A percentile compares a stretch with the other conserved stretches of the same genome.
Evolutionary conservation across 2,888 invertebrate genomes (phyloP).

Genomic region (Limnephilus marmoratus): DNA sequence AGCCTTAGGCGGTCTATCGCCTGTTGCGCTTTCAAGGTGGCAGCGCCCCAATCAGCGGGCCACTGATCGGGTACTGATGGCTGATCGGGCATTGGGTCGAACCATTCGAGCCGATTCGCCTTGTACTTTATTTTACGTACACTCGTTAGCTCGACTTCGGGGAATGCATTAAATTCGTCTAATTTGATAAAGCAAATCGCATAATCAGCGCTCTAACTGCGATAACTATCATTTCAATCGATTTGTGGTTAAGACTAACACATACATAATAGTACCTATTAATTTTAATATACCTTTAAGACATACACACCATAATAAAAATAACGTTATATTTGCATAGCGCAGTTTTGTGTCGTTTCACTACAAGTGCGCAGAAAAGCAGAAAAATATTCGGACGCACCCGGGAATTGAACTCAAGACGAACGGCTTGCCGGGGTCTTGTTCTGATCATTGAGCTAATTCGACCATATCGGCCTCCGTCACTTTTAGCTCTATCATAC

Average conservation of each 20-base stretch:
- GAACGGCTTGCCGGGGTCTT: too few species aligned
- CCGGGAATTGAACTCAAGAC: too few species aligned
- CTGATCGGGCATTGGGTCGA: background rate
- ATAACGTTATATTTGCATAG: too few species aligned
- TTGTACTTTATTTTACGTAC: background rate
- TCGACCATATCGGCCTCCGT: too few species aligned
- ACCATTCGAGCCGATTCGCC: background rate
- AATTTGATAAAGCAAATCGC: background rate
- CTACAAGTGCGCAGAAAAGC: too few species aligned
- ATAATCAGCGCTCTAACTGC: background rate
- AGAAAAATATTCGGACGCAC: too few species aligned
- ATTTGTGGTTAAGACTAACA: background rate
- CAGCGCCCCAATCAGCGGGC: background rate
- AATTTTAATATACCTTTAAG: too few species aligned
- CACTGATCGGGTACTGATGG: background rate
- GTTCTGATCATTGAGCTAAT: too few species aligned
- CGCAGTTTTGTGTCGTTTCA: too few species aligned
- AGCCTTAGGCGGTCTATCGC: background rate
- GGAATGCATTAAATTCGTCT: background rate
- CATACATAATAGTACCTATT: too few species aligned
- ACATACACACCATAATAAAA: too few species aligned
- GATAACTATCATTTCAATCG: background rate
- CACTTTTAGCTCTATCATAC: too few species aligned
- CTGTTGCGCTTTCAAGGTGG: slow-evolving; percentile 31
- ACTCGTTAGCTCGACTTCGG: background rate